Conservation (phyloP, 1,140 invertebrate genomes). For the Epicauta chinensis region DNA sequence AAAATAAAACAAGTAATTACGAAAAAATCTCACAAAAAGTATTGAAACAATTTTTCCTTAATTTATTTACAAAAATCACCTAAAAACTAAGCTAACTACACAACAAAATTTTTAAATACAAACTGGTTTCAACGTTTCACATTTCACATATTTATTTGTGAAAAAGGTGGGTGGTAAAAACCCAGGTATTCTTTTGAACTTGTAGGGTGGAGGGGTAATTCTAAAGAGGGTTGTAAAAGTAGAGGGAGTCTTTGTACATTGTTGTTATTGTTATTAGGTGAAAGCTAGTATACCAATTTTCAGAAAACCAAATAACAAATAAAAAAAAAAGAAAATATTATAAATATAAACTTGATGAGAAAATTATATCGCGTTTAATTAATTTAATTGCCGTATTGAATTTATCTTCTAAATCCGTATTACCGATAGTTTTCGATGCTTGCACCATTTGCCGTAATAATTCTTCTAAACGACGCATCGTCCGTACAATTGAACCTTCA, state of each 20-base stretch:
- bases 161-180: no score
- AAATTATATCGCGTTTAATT: constrained; percentile 97
- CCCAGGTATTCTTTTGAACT: no score
- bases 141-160: no score
- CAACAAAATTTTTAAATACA: no score
- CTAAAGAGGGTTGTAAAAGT: neutral
- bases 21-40: neutral
- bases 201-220: neutral
- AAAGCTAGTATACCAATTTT: neutral
- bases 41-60: neutral
- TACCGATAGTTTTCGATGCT: constrained; percentile 95
- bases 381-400: constrained; percentile 89
- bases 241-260: constrained; percentile 4
- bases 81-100: no score
- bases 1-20: neutral
- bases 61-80: no score
- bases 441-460: constrained; percentile 90
- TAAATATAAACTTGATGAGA: constrained; percentile 96
- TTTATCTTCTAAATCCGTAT: constrained; percentile 92
- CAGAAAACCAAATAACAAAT: neutral
- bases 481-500: constrained; percentile 98
- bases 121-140: no score
- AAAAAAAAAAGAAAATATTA: constrained; percentile 47
- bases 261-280: no score
- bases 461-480: constrained; percentile 95